Evolutionary conservation across 2,888 invertebrate genomes (phyloP), one percentile per base, ranked within the genome.

Genomic region (Schrankia costaestrigalis): DNA sequence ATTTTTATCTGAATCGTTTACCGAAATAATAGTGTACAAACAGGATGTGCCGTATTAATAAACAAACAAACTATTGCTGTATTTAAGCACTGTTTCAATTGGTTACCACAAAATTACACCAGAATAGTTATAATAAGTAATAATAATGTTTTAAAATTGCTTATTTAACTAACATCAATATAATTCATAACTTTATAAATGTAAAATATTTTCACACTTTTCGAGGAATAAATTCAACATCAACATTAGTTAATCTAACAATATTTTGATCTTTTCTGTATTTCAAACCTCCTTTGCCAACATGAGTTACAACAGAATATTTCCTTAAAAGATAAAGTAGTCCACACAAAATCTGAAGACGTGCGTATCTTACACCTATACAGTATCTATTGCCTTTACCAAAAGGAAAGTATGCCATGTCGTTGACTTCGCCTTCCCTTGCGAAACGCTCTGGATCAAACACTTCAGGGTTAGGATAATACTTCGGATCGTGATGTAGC

Each of bases 361-460:
- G 55, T 0, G 77, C 71, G 33, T 68, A 74, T 35, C 74, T 67
- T 47, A 62, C 53, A 40, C 87, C 88, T 2, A 88, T 74, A 47
- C 88, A 89, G 8, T 70, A 62, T 15, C 88, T 63, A 2, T 77
- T 75, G 1, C 87, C 88, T 52, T 65, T 79, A 0, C 88, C 87
- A 44, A 87, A 89, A 1, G 87, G 83, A 49, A 82, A 46, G 35
- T 74, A 87, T 1, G 66, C 56, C 10, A 64, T 55, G 8, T 74
- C 71, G 14, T 45, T 55, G 1, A 63, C 42, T 15, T 49, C 47
- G 1, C 37, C 35, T 12, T 72, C 71, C 1, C 60, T 49, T 3
- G 61, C 47, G 46, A 80, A 79, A 38, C 84, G 63, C 5, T 87
- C 81, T 0, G 87, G 86, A 39, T 81, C 67, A 51, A 85, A 87